Evolutionary conservation across 2,113 vertebrate genomes (phyloP).

Genomic region (Oncorhynchus nerka): DNA sequence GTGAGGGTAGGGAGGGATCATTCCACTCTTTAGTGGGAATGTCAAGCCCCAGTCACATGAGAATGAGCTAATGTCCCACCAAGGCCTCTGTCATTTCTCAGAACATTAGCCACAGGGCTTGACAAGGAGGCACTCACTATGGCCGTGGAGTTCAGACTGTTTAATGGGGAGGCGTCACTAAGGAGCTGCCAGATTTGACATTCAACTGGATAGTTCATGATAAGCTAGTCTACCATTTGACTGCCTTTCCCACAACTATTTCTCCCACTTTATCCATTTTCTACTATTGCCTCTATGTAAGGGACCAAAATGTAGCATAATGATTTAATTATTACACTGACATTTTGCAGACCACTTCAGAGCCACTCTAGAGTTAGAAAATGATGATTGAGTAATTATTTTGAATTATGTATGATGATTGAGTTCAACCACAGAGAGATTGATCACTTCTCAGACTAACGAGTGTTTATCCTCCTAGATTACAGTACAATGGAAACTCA

Average conservation of each 20-base stretch:
- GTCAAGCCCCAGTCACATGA: neutral
- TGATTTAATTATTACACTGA: slow-evolving; percentile 8
- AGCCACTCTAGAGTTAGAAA: neutral
- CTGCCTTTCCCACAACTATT: neutral
- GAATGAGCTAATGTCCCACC: neutral
- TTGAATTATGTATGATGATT: neutral
- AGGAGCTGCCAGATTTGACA: neutral
- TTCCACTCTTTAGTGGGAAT: neutral
- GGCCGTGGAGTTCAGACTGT: too few relatives aligned
- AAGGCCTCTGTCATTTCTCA: neutral
- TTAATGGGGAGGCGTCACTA: neutral
- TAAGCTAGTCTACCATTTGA: neutral
- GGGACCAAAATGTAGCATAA: slow-evolving; percentile 15
- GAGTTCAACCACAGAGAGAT: neutral
- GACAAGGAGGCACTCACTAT: neutral
- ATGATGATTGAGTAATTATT: neutral
- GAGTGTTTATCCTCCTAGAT: neutral
- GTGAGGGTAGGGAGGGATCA: neutral
- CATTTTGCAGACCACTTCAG: slow-evolving; percentile 16
- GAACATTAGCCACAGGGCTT: neutral
- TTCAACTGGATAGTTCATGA: neutral
- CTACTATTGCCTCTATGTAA: slow-evolving; percentile 10
- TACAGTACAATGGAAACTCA: neutral
- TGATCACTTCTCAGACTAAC: neutral
- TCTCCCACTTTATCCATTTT: slow-evolving; percentile 1